Percentiles rank a stretch among this genome's conserved stretches.
These are phyloP conservation scores for Hemicordylus capensis DNA, from an alignment of 2,113 vertebrate species.

Conservation along the genomic window DNA sequence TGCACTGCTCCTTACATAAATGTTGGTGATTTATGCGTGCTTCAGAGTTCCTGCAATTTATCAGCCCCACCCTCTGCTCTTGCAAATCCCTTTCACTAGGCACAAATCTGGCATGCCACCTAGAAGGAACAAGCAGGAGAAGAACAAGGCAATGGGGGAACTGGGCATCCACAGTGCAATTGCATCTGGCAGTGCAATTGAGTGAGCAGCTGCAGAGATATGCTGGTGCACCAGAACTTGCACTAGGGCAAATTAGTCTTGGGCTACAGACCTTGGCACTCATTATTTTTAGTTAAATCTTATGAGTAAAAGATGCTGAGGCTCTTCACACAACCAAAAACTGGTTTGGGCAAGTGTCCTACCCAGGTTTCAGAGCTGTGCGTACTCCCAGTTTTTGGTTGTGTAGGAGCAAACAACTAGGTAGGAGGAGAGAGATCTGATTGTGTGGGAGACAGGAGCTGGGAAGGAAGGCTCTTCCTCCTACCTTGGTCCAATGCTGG, in stretches of 20 bases:
- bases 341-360: too few relatives aligned
- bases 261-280: not conserved
- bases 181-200: not conserved
- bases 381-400: too few relatives aligned
- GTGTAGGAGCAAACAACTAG: too few relatives aligned
- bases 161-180: not conserved
- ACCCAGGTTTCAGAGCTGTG: too few relatives aligned
- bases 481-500: too few relatives aligned
- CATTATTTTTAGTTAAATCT: not conserved
- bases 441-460: not conserved
- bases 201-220: not conserved
- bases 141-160: not conserved
- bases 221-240: not conserved
- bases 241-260: too few relatives aligned
- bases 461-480: too few relatives aligned
- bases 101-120: not conserved
- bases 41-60: not conserved
- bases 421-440: not conserved
- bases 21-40: not conserved
- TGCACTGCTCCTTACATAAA: not conserved
- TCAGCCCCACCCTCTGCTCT: not conserved
- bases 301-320: not conserved
- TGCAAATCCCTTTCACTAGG: slow-evolving; percentile 12
- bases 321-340: too few relatives aligned
- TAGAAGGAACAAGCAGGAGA: not conserved